Conservation (phyloP, 92 coral and sea anemone species). For the Parazoanthus darwini region DNA sequence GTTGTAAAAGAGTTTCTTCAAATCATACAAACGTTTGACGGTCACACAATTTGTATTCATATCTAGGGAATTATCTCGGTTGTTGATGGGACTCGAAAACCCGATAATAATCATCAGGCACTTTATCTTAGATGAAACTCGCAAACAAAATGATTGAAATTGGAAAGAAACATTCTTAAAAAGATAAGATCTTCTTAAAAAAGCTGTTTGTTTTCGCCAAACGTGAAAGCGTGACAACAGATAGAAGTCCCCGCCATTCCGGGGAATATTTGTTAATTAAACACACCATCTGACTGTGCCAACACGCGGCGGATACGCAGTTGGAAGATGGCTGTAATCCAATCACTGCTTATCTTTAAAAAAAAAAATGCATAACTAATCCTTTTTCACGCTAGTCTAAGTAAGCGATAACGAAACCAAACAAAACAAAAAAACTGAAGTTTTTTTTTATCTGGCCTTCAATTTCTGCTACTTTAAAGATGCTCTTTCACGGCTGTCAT, state of each 20-base stretch:
- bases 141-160: neutral
- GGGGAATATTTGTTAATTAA: neutral
- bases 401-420: neutral
- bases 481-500: too few species aligned
- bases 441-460: too few species aligned
- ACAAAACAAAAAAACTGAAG: too few species aligned
- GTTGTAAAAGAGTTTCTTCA: too few species aligned
- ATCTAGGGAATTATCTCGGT: neutral
- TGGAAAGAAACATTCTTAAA: too few species aligned
- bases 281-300: neutral
- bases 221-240: neutral
- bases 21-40: neutral
- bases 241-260: neutral
- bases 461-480: too few species aligned
- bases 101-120: too few species aligned
- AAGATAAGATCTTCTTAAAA: too few species aligned
- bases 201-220: neutral
- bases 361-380: neutral
- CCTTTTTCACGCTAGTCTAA: neutral
- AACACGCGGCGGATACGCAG: neutral
- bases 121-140: neutral
- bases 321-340: neutral
- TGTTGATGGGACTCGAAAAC: too few species aligned
- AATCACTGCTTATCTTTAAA: neutral
- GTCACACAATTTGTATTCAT: neutral